Evolutionary conservation across 1,140 invertebrate genomes (phyloP).

Genomic region (Phymorhynchus buccinoides): DNA sequence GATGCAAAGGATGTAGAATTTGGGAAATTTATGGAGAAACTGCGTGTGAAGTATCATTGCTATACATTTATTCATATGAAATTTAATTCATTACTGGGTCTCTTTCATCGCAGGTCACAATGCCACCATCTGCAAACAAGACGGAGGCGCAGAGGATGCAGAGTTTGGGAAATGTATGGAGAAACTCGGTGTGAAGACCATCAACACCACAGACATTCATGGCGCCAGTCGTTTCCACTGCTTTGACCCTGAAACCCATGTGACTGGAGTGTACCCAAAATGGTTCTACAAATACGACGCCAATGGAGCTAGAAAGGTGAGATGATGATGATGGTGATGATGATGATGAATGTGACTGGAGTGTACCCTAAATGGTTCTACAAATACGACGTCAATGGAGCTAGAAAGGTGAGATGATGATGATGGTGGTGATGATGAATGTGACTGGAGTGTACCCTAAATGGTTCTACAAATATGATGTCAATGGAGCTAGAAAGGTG

Average conservation of each 20-base stretch:
- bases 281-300: constrained; percentile 63
- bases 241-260: constrained; percentile 77
- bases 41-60: no score
- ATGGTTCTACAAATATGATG: no score
- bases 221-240: constrained; percentile 93
- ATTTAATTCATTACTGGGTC: no score
- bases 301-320: constrained; percentile 60
- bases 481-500: no score
- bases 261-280: constrained; percentile 69
- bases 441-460: no score
- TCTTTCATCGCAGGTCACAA: constrained; percentile 67
- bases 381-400: constrained; percentile 58
- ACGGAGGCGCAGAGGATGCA: constrained; percentile 90
- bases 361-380: constrained; percentile 68
- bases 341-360: no score
- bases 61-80: no score
- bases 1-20: no score
- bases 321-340: no score
- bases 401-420: constrained; percentile 59
- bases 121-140: constrained; percentile 75
- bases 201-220: constrained; percentile 86
- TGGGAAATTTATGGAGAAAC: no score
- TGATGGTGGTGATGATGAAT: no score
- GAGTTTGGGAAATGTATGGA: constrained; percentile 94
- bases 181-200: constrained; percentile 86